phyloP scores from a whole-genome alignment of 2,113 vertebrate species.

The Triplophysa siluroides region DNA sequence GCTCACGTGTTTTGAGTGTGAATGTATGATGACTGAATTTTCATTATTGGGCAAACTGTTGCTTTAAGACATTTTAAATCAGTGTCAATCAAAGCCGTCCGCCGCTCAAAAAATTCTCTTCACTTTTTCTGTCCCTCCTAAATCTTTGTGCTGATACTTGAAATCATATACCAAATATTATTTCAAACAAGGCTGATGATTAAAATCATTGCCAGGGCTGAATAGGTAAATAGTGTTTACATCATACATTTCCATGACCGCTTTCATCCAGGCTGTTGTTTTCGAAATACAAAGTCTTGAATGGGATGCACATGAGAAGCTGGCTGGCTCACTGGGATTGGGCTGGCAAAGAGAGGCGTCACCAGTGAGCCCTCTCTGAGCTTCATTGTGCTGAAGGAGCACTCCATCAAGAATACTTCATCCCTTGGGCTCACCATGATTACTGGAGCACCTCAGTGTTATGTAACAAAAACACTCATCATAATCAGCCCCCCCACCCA shows the following conservation, averaged over 20 bases:
- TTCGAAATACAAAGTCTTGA: background rate
- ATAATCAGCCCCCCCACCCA: constrained; percentile 54
- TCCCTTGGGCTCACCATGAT: constrained; percentile 59
- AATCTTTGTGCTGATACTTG: background rate
- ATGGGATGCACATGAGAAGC: background rate
- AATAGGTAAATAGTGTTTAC: background rate
- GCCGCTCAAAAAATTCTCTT: background rate
- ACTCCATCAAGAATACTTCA: constrained; percentile 51
- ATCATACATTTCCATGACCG: constrained; percentile 14
- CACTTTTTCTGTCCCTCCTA: background rate
- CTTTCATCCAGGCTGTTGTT: constrained; percentile 13
- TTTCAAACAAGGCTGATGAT: background rate
- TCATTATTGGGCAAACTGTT: background rate
- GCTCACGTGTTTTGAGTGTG: too few relatives aligned
- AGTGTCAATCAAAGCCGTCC: background rate
- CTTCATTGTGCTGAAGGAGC: constrained; percentile 46
- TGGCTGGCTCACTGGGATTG: background rate
- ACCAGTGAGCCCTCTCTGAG: constrained; percentile 26
- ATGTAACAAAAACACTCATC: constrained; percentile 63
- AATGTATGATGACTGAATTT: background rate
- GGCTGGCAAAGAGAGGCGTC: background rate
- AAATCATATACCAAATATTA: background rate
- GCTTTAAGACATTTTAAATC: background rate
- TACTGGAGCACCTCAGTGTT: constrained; percentile 61
- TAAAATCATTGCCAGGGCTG: background rate